Evolutionary conservation across 2,113 vertebrate species (phyloP).

Genomic region (Abramis brama): DNA sequence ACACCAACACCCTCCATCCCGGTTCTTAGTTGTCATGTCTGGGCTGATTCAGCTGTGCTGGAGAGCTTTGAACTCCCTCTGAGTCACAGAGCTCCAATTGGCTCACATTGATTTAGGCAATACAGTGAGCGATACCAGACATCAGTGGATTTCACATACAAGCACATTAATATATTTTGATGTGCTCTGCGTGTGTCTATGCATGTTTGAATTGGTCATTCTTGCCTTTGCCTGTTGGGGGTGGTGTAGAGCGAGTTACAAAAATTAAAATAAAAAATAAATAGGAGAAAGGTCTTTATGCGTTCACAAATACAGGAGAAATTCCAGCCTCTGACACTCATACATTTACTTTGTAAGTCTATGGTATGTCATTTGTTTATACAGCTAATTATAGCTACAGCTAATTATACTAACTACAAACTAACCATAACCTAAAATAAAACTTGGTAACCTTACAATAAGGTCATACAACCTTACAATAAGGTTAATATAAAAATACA

Average conservation of each 20-base stretch:
- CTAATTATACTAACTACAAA: background rate
- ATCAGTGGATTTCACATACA: slow-evolving; percentile 15
- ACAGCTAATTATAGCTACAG: background rate
- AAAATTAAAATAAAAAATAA: slow-evolving; percentile 23
- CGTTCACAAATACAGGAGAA: slow-evolving; percentile 38
- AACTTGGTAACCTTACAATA: background rate
- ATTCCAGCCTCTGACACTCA: slow-evolving; percentile 19
- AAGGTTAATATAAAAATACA: background rate
- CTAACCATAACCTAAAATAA: background rate
- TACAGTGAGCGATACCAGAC: slow-evolving; percentile 46
- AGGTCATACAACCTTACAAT: background rate
- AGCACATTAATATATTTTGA: background rate
- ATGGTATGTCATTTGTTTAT: too few relatives aligned
- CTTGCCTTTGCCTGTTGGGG: slow-evolving; percentile 11
- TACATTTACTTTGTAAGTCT: slow-evolving; percentile 7
- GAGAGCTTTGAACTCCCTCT: slow-evolving; percentile 2
- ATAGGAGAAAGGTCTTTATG: background rate
- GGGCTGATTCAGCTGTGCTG: slow-evolving; percentile 44
- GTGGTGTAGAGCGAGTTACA: slow-evolving; percentile 1
- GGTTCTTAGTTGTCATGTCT: slow-evolving; percentile 29
- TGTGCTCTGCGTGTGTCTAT: slow-evolving; percentile 15
- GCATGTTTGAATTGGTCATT: background rate
- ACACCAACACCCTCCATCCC: background rate
- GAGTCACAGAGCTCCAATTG: slow-evolving; percentile 27
- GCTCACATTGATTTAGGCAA: slow-evolving; percentile 26